Base-by-base conservation (phyloP, 2,888 invertebrate species). In the Craniophora ligustri region DNA sequence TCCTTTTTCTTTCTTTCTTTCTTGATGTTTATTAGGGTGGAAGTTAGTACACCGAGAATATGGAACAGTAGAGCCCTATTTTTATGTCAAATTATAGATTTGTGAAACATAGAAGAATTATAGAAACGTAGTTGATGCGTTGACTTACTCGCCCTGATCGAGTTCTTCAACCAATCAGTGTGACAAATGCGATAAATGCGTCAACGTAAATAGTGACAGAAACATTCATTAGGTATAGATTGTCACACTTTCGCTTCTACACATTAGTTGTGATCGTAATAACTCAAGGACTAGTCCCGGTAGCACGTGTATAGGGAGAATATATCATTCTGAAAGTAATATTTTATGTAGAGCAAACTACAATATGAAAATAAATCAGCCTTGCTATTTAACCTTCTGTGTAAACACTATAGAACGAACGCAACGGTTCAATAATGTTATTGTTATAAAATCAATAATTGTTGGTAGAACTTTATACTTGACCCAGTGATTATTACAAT, bases 11-110 rank as follows among this genome's bases (percentile, higher is more conserved):
- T 39, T 18, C 14, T 18, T 16, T 31, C 21, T 6, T 31, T 14
- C 11, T 19, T 36, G 15, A 30, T 21, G n/a, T n/a, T 6, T 19
- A 21, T 36, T 46, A 46, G 19, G 18, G 30, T 14, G 30, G n/a
- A n/a, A n/a, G n/a, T n/a, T n/a, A n/a, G n/a, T n/a, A n/a, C n/a
- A n/a, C n/a, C n/a, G n/a, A n/a, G n/a, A n/a, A n/a, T n/a, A n/a
- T n/a, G n/a, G n/a, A n/a, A n/a, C n/a, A n/a, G n/a, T n/a, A n/a
- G n/a, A n/a, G n/a, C n/a, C n/a, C n/a, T n/a, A n/a, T n/a, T n/a
- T n/a, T n/a, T n/a, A n/a, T n/a, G n/a, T n/a, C n/a, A n/a, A n/a
- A n/a, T n/a, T n/a, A n/a, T n/a, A n/a, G n/a, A n/a, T n/a, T n/a
- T n/a, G n/a, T n/a, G n/a, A n/a, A n/a, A n/a, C n/a, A n/a, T n/a